Evolutionary conservation across 2,797 vertebrate genomes (phyloP).

Genomic region (Scolopax bukidnonensis): DNA sequence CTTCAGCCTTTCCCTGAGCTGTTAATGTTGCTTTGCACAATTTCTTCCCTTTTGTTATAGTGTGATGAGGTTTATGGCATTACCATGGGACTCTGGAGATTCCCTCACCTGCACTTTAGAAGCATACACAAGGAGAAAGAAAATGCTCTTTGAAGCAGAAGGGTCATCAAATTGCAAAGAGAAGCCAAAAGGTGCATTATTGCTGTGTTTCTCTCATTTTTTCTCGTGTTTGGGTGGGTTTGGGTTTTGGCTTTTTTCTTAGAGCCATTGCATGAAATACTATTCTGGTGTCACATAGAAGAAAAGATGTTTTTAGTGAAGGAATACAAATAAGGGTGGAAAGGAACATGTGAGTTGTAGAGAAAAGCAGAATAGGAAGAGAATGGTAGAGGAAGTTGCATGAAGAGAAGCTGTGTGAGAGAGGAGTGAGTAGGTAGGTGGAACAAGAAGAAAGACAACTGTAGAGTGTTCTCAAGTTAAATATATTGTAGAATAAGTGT

Average conservation of each 20-base stretch:
- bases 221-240: not conserved
- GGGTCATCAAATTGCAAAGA: not conserved
- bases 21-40: not conserved
- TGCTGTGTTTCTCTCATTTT: not conserved
- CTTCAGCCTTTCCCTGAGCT: not conserved
- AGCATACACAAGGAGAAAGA: not conserved
- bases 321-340: not conserved
- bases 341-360: not conserved
- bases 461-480: not conserved
- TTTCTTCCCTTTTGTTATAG: not conserved
- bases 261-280: not conserved
- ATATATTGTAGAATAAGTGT: not conserved
- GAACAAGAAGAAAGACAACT: not conserved
- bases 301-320: not conserved
- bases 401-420: not conserved
- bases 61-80: not conserved
- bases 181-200: not conserved
- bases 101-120: not conserved
- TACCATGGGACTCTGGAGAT: not conserved
- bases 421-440: not conserved
- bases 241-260: fast-evolving
- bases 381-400: not conserved
- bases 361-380: not conserved
- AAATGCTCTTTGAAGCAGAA: not conserved
- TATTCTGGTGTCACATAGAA: not conserved